Conservation (phyloP, 1,140 invertebrate species). For the Kradibia gibbosae region DNA sequence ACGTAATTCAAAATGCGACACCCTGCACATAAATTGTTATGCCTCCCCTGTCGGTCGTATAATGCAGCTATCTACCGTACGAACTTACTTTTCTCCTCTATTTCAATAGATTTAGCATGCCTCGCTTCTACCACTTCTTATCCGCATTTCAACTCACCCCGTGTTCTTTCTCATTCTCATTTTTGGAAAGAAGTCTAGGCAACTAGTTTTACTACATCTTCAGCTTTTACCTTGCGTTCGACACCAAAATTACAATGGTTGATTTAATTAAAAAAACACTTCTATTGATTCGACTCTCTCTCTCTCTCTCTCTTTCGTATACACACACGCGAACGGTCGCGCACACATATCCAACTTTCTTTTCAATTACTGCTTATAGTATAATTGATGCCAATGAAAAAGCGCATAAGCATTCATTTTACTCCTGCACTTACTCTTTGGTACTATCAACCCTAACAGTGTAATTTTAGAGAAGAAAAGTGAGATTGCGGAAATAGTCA, state of each 20-base stretch:
- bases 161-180: neutral
- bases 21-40: neutral
- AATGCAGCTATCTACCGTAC: neutral
- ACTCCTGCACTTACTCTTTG: no score
- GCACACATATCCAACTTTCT: neutral
- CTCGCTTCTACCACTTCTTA: neutral
- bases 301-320: neutral
- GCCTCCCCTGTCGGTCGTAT: neutral
- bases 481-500: no score
- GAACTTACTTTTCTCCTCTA: neutral
- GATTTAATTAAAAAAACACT: neutral
- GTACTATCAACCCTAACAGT: neutral
- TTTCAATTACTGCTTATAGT: neutral
- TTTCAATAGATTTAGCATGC: neutral
- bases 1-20: neutral
- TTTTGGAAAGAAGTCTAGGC: neutral
- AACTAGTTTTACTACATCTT: neutral
- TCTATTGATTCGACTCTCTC: neutral
- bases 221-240: constrained; percentile 2
- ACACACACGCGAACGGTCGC: no score
- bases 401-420: neutral
- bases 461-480: neutral
- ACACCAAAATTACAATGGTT: neutral
- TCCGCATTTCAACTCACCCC: neutral
- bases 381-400: neutral